phyloP scores from a whole-genome alignment of 2,797 vertebrate species.

The Otolemur crassicaudatus region DNA sequence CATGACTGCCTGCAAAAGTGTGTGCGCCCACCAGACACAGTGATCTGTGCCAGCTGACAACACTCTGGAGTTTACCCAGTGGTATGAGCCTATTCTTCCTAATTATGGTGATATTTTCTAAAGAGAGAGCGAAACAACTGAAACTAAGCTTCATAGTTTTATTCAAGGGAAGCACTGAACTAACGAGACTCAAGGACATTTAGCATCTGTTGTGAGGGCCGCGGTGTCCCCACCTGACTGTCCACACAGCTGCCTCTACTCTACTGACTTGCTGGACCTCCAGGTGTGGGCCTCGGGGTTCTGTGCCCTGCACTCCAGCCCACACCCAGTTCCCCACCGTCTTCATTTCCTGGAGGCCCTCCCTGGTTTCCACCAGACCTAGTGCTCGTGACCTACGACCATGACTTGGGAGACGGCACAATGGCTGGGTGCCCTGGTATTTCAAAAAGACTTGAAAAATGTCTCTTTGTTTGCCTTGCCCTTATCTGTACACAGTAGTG shows the following conservation, averaged over 20 bases:
- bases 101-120: too few relatives aligned
- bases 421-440: too few relatives aligned
- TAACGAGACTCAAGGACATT: accelerated
- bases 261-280: accelerated
- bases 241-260: accelerated
- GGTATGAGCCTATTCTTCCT: background rate
- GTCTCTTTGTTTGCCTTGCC: background rate
- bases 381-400: background rate
- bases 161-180: background rate
- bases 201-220: accelerated
- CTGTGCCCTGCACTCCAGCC: background rate
- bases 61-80: accelerated
- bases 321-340: accelerated
- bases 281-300: accelerated
- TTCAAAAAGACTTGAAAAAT: background rate
- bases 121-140: background rate
- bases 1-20: accelerated
- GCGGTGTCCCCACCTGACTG: too few relatives aligned
- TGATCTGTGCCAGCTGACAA: accelerated
- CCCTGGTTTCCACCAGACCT: accelerated
- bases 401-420: accelerated
- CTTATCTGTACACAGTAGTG: background rate
- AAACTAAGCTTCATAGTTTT: background rate
- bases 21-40: accelerated
- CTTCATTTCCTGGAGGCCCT: background rate